Evolutionary conservation across 1,140 invertebrate species (phyloP).

Genomic region (Ceratina japonica): DNA sequence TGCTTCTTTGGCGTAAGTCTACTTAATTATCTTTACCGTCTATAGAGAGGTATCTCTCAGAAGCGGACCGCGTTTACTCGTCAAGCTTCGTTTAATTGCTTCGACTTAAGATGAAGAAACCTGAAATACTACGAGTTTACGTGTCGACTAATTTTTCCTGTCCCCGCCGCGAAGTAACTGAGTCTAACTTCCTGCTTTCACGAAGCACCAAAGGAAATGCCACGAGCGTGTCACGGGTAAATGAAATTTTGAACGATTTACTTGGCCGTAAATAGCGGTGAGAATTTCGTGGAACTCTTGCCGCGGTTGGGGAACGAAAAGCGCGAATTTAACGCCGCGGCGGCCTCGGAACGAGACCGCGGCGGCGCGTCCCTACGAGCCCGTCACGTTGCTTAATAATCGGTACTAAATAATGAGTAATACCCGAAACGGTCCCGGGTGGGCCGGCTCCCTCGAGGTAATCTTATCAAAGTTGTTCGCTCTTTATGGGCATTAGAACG

Average conservation of each 20-base stretch:
- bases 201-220: background rate
- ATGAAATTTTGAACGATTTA: conserved; percentile 42
- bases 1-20: conserved; percentile 84
- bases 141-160: too few relatives aligned
- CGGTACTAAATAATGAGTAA: conserved; percentile 27
- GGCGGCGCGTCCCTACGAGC: background rate
- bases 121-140: too few relatives aligned
- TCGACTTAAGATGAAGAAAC: too few relatives aligned
- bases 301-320: background rate
- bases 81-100: too few relatives aligned
- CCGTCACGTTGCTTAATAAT: conserved; percentile 25
- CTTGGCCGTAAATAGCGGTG: background rate
- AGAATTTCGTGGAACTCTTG: conserved; percentile 20
- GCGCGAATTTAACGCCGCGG: background rate
- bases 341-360: background rate
- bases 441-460: background rate
- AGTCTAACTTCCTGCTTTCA: too few relatives aligned
- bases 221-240: background rate
- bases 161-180: too few relatives aligned
- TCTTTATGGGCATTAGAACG: conserved; percentile 2
- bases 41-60: too few relatives aligned
- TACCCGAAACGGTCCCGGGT: background rate
- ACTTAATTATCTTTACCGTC: background rate
- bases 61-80: too few relatives aligned
- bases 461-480: conserved; percentile 21